phyloP scores from a whole-genome alignment of 2,113 vertebrate genomes.

The Trochalopteron elliotii region DNA sequence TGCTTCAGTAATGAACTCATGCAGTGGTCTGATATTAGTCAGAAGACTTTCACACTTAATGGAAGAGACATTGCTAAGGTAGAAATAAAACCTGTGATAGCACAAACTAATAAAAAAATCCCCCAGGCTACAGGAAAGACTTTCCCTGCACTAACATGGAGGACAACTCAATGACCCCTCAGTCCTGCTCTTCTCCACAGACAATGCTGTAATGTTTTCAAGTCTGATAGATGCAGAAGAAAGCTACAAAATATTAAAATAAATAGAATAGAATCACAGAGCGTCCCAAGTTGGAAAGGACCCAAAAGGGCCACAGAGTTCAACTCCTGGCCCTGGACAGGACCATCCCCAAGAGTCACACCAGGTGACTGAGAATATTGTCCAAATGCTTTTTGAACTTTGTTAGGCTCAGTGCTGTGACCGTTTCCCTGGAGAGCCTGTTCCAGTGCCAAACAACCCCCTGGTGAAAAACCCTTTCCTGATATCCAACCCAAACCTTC shows the following conservation, averaged over 20 bases:
- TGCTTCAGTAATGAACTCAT: neutral
- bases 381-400: neutral
- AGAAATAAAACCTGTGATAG: neutral
- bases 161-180: neutral
- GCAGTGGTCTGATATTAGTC: neutral
- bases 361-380: neutral
- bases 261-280: neutral
- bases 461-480: neutral
- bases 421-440: neutral
- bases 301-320: neutral
- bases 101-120: neutral
- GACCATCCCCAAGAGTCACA: neutral
- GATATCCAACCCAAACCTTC: neutral
- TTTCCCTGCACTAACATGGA: neutral
- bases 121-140: neutral
- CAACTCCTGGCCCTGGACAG: neutral
- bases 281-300: neutral
- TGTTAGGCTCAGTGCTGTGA: neutral
- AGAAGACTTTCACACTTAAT: neutral
- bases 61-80: neutral
- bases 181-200: neutral
- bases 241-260: neutral
- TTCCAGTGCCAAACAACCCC: accelerated
- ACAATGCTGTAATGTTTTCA: neutral
- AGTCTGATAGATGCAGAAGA: neutral